Percentiles rank a stretch among this genome's conserved stretches.
Conservation (phyloP, 2,888 invertebrate species). For the Dorcus hopei region DNA sequence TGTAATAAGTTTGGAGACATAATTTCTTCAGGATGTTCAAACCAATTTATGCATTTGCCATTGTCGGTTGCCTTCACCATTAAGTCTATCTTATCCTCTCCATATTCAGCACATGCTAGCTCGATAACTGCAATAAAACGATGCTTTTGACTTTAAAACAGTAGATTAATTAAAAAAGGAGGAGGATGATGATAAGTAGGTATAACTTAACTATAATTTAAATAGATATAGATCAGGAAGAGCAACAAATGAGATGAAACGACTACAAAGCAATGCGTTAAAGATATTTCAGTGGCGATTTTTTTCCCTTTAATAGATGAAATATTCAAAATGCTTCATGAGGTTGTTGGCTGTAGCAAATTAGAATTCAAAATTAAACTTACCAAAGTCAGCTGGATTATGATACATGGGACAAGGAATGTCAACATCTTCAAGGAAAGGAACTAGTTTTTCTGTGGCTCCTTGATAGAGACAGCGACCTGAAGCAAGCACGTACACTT, state of each 20-base stretch:
- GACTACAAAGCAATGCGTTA: background rate
- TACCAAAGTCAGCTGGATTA: conserved; percentile 94
- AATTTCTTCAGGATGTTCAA: conserved; percentile 58
- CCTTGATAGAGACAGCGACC: conserved; percentile 90
- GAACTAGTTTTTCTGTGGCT: conserved; percentile 65
- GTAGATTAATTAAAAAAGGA: background rate
- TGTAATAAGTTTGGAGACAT: conserved; percentile 58
- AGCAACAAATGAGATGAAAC: background rate
- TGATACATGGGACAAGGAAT: conserved; percentile 87
- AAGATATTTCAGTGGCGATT: too few relatives aligned
- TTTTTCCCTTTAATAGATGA: background rate
- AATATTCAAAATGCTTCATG: background rate
- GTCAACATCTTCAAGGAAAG: conserved; percentile 72
- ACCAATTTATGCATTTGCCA: conserved; percentile 67
- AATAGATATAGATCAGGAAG: background rate
- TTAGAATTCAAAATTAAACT: conserved; percentile 38
- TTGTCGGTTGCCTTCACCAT: conserved; percentile 68
- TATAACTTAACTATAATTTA: too few relatives aligned
- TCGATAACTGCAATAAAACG: conserved; percentile 72
- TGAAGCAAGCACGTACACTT: conserved; percentile 82
- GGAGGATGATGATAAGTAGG: too few relatives aligned
- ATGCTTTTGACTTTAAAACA: background rate
- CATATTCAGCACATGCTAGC: conserved; percentile 88
- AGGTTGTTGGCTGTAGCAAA: background rate
- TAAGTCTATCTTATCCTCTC: conserved; percentile 68